Evolutionary conservation across 2,113 vertebrate species (phyloP).

Genomic region (Tetraodon nigroviridis): DNA sequence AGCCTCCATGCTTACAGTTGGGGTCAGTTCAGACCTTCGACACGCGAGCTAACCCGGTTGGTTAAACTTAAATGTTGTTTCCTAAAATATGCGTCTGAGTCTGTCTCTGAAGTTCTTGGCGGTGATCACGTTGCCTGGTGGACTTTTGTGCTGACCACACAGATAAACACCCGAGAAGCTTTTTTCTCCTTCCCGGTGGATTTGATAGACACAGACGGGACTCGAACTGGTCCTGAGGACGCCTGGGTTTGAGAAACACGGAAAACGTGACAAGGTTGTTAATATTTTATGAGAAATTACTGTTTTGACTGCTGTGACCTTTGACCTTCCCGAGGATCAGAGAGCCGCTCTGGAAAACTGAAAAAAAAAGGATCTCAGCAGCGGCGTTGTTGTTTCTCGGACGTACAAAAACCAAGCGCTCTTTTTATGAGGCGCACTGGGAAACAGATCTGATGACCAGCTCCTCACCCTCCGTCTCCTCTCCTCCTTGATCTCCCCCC

Average conservation of each 20-base stretch:
- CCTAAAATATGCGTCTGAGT: constrained; percentile 46
- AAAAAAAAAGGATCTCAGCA: not conserved
- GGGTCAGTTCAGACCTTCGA: not conserved
- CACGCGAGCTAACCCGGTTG: not conserved
- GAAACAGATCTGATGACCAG: constrained; percentile 60
- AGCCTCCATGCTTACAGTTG: not conserved
- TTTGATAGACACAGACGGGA: not conserved
- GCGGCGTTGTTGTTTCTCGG: constrained; percentile 14
- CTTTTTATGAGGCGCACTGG: constrained; percentile 51
- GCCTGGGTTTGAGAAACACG: too few species aligned
- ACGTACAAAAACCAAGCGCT: constrained; percentile 31
- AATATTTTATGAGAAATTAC: too few species aligned
- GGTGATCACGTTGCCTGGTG: constrained; percentile 34
- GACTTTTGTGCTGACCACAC: constrained; percentile 36
- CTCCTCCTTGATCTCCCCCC: constrained; percentile 66
- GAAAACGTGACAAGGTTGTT: too few species aligned
- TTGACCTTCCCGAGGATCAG: too few species aligned
- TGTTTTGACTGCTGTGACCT: too few species aligned
- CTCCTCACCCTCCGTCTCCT: constrained; percentile 55
- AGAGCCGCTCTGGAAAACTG: too few species aligned
- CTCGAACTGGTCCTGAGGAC: too few species aligned
- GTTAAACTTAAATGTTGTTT: constrained; percentile 18
- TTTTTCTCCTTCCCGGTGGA: constrained; percentile 20
- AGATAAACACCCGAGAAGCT: constrained; percentile 32
- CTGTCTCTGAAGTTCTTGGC: constrained; percentile 37